Base-by-base conservation (phyloP, 2,888 invertebrate species). In the Dimorphilus gyrociliatus region DNA sequence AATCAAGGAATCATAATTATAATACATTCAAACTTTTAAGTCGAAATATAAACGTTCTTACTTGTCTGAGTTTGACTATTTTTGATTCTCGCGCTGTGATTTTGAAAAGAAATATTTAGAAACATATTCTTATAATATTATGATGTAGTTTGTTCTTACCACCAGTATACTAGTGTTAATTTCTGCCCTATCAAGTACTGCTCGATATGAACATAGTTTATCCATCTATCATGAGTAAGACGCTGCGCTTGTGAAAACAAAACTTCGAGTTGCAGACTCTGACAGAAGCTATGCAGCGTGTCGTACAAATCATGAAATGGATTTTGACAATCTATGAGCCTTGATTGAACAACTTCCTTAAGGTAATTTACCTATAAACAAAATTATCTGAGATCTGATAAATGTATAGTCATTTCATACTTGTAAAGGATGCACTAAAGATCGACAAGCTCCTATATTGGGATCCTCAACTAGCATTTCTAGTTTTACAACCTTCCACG, bases 381-480 rank as follows among this genome's bases (percentile, higher is more conserved):
- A 19, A 2, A n/a, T 8, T 13, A 19, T 19, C 27, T 13, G 7
- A 13, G 29, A 7, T 7, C 19, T 31, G 29, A 5, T 18, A 4
- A 14, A 18, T n/a, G 13, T 19, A 29, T 5, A 29, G 14, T 8
- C 8, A 7, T 14, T 30, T n/a, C 10, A 10, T 5, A n/a, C n/a
- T n/a, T n/a, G n/a, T n/a, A n/a, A n/a, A n/a, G n/a, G n/a, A n/a
- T n/a, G n/a, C n/a, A n/a, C n/a, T n/a, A n/a, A n/a, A n/a, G n/a
- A n/a, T n/a, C n/a, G n/a, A n/a, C n/a, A n/a, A 52, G 80, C 79
- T 51, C 90, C 88, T 31, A 88, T 90, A 67, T 94, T 94, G 61
- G 79, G 81, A 54, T 97, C 94, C 57, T 90, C 86, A 2, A 97
- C 92, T 10, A 97, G 69, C 49, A 97, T 79, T 48, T 86, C 82